Evolutionary conservation across 2,888 invertebrate species (phyloP).

Genomic region (Tryphoninae sp.): DNA sequence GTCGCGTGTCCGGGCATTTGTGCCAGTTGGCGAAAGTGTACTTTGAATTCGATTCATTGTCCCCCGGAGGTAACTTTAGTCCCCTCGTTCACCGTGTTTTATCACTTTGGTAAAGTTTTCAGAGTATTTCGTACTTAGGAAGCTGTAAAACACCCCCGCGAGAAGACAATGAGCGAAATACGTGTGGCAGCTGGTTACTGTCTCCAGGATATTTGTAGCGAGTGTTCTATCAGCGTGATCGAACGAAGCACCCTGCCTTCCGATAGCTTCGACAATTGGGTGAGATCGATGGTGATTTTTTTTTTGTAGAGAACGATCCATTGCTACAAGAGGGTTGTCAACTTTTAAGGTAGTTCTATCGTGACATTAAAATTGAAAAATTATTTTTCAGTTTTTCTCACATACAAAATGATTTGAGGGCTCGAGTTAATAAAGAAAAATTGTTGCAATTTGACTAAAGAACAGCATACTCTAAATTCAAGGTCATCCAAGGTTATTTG

Average conservation of each 20-base stretch:
- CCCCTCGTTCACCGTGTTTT: conserved; percentile 16
- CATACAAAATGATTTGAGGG: too few relatives aligned
- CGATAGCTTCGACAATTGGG: background rate
- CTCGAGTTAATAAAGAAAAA: too few relatives aligned
- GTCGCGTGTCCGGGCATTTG: conserved; percentile 13
- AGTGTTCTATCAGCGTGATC: background rate
- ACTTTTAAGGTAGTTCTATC: background rate
- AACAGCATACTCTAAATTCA: too few relatives aligned
- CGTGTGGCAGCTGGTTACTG: background rate
- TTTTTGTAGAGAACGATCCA: background rate
- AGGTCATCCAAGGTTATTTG: too few relatives aligned
- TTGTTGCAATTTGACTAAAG: too few relatives aligned
- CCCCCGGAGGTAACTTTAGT: conserved; percentile 18
- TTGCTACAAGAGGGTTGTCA: background rate
- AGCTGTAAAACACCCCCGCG: background rate
- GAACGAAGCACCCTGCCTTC: background rate
- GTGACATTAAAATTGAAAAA: too few relatives aligned
- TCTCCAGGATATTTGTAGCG: background rate
- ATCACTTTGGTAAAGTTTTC: conserved; percentile 32
- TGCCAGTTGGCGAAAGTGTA: conserved; percentile 42
- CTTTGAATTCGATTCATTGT: conserved; percentile 38
- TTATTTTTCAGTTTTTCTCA: too few relatives aligned
- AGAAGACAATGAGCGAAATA: conserved; percentile 13
- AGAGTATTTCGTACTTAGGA: conserved; percentile 3
- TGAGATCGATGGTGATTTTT: background rate